Base-by-base conservation (phyloP, 2,888 invertebrate genomes). In the Colostygia pectinataria region DNA sequence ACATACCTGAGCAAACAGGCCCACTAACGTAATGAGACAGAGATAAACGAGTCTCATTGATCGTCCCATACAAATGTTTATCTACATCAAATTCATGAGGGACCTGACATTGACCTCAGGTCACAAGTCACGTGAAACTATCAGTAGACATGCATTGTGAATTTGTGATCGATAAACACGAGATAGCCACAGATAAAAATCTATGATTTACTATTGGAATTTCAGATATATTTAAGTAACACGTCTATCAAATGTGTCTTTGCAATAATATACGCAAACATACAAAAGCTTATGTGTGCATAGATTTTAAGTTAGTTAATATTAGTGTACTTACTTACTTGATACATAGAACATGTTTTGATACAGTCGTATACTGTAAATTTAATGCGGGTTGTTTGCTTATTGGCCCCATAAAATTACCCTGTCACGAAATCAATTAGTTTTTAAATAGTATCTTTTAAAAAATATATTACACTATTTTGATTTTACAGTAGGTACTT, bases 51-150 rank as follows among this genome's bases (percentile, higher is more conserved):
- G 37, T 23, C 39, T 43, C 39, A 49, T 51, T 36, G 48, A 43
- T 49, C 33, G 38, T 33, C 42, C 41, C 34, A 40, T 44, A 34
- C 23, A 36, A 49, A 46, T 39, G 46, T 38, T 37, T 52, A 54
- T 57, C 53, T 13, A 14, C 39, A 34, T 52, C 50, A 54, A 54
- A 51, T 55, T 52, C 52, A 61, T 59, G 61, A 53, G 60, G 65
- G 65, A 62, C 66, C 65, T 71, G 69, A 65, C 72, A 69, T 66
- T 76, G 72, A 69, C 59, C 66, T 34, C 23, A n/a, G 52, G 36
- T 40, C 36, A 18, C 23, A n/a, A 48, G 36, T 40, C 36, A 18
- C 45, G 31, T 42, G 27, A 46, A 52, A 37, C 27, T 27, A 36
- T 55, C 41, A 34, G 25, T 34, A 41, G 45, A 52, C 40, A 27